Evolutionary conservation across 2,888 invertebrate genomes (phyloP).

Genomic region (Urechis unicinctus): DNA sequence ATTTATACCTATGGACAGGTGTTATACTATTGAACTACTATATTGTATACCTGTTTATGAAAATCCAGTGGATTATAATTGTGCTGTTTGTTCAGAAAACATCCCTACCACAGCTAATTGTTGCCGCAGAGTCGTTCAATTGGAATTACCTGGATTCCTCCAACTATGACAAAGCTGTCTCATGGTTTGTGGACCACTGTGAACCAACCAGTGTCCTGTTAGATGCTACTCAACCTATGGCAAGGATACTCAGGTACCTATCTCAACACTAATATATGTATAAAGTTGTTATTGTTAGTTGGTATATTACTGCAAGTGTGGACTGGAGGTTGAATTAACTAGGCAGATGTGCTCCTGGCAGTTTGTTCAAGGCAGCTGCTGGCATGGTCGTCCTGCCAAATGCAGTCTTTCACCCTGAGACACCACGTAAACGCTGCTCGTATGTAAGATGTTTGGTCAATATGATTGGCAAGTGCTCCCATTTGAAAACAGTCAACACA

Average conservation of each 20-base stretch:
- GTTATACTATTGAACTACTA: too few relatives aligned
- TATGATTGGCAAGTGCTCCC: conserved; percentile 52
- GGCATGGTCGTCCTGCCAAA: conserved; percentile 54
- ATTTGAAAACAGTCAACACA: conserved; percentile 24
- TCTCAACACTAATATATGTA: too few relatives aligned
- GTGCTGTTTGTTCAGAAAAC: conserved; percentile 7
- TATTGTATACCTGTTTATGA: too few relatives aligned
- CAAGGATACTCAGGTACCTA: conserved; percentile 34
- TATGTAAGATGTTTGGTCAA: conserved; percentile 61
- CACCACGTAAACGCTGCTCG: conserved; percentile 58
- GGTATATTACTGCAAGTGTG: too few relatives aligned
- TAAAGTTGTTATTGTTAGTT: too few relatives aligned
- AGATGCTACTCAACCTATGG: conserved; percentile 31
- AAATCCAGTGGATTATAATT: conserved; percentile 3
- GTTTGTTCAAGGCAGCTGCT: conserved; percentile 60
- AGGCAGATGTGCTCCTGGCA: conserved; percentile 41
- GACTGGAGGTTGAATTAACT: too few relatives aligned
- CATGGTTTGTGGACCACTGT: conserved; percentile 70
- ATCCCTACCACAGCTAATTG: conserved; percentile 18
- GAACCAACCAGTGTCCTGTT: conserved; percentile 64
- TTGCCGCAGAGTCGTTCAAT: conserved; percentile 27
- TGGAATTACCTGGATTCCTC: conserved; percentile 34
- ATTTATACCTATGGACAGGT: too few relatives aligned
- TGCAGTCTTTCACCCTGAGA: conserved; percentile 51
- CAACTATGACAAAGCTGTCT: conserved; percentile 61